These are phyloP conservation scores for cattle (Bos taurus) DNA, from an alignment of 2,113 vertebrate species.

Conservation along the genomic window DNA sequence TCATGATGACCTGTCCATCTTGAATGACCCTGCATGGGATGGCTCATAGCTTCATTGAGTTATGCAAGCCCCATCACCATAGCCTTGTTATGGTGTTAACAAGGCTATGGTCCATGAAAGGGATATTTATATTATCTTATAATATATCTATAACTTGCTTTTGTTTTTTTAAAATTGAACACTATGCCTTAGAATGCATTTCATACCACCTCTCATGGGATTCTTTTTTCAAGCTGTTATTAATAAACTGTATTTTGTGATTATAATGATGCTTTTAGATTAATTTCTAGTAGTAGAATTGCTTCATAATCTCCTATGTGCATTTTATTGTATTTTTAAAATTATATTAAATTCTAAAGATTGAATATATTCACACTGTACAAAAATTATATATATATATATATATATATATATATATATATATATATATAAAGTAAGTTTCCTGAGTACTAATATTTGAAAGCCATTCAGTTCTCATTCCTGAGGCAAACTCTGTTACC, in stretches of 20 bases:
- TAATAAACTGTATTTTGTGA: background rate
- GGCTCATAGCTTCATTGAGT: background rate
- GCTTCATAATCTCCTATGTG: background rate
- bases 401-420: background rate
- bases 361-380: background rate
- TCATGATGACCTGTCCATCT: background rate
- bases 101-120: background rate
- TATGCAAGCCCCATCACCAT: background rate
- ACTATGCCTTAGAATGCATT: background rate
- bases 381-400: background rate
- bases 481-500: background rate
- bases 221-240: background rate
- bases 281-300: background rate
- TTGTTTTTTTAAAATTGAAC: background rate
- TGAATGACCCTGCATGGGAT: background rate
- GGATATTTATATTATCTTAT: background rate
- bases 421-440: background rate
- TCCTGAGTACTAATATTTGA: background rate
- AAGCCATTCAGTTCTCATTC: background rate
- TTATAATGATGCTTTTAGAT: background rate
- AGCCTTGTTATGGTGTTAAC: background rate
- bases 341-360: background rate
- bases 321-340: background rate
- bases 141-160: background rate
- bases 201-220: background rate